These are phyloP conservation scores for Gastrophryne carolinensis DNA, from an alignment of 2,797 vertebrate genomes.

Conservation along the genomic window DNA sequence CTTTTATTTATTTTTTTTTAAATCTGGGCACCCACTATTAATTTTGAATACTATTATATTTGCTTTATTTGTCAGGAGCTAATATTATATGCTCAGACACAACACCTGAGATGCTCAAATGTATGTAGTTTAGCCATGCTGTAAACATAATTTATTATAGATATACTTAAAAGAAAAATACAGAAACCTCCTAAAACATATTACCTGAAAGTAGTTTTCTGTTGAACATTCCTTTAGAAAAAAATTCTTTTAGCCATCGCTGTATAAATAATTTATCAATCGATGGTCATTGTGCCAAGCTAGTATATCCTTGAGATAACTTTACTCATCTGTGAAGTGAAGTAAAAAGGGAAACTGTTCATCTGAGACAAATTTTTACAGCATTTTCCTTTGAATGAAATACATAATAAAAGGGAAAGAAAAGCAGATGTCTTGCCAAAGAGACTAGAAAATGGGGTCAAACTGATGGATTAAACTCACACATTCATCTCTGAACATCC, in stretches of 20 bases:
- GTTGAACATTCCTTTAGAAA: too few species aligned
- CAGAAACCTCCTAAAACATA: too few species aligned
- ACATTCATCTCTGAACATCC: constrained; percentile 58
- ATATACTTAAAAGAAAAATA: too few species aligned
- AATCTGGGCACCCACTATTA: too few species aligned
- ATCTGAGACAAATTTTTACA: constrained; percentile 72
- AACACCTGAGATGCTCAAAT: too few species aligned
- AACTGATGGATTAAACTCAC: constrained; percentile 57
- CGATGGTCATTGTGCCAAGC: constrained; percentile 56
- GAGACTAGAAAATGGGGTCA: constrained; percentile 61
- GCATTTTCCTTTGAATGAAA: constrained; percentile 72
- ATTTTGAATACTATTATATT: too few species aligned
- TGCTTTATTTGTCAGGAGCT: too few species aligned
- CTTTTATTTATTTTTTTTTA: too few species aligned
- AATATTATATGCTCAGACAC: too few species aligned
- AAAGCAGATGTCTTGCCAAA: constrained; percentile 60
- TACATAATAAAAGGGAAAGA: constrained; percentile 65
- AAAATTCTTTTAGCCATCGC: constrained; percentile 7
- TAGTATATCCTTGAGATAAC: constrained; percentile 61
- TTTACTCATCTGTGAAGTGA: constrained; percentile 68
- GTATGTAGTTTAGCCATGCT: too few species aligned
- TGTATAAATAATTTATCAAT: constrained; percentile 59
- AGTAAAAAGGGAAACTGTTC: constrained; percentile 68
- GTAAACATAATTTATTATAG: too few species aligned
- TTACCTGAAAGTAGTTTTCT: too few species aligned